These are phyloP conservation scores for Squalus acanthias DNA, from an alignment of 2,797 vertebrate genomes.

Conservation along the genomic window DNA sequence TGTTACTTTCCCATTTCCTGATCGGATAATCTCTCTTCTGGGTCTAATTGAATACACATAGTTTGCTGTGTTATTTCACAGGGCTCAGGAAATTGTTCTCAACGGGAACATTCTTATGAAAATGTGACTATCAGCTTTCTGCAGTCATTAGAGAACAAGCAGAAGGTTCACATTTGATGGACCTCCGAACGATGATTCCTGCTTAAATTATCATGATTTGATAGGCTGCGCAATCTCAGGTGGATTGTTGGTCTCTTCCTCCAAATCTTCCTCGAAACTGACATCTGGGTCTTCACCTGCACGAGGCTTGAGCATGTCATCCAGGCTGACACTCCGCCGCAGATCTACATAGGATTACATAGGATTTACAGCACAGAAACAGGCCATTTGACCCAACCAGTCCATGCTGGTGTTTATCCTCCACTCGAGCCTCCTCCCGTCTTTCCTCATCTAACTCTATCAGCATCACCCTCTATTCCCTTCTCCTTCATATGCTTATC, in stretches of 20 bases:
- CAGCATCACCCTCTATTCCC: too few relatives aligned
- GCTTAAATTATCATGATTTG: not conserved
- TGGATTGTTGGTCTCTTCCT: not conserved
- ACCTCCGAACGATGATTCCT: not conserved
- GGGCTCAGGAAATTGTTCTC: constrained; percentile 21
- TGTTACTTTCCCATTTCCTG: constrained; percentile 36
- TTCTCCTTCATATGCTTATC: too few relatives aligned
- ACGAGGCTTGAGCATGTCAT: not conserved
- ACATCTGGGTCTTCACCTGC: too few relatives aligned
- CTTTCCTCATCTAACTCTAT: too few relatives aligned
- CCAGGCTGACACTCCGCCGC: not conserved
- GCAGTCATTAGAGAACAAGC: constrained; percentile 20
- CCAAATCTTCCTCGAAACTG: not conserved
- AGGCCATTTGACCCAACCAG: too few relatives aligned
- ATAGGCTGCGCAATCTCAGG: not conserved
- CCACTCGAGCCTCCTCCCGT: too few relatives aligned
- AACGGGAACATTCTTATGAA: constrained; percentile 21
- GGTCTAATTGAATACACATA: constrained; percentile 31
- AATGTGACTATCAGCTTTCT: not conserved
- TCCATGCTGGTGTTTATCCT: too few relatives aligned
- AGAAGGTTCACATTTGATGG: not conserved
- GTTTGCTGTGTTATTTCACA: constrained; percentile 29
- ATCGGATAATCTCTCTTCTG: constrained; percentile 32
- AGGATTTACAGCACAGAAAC: too few relatives aligned
- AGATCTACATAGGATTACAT: not conserved